Evolutionary conservation across 2,797 vertebrate species (phyloP).

Genomic region (Rhadinocentrus ornatus): DNA sequence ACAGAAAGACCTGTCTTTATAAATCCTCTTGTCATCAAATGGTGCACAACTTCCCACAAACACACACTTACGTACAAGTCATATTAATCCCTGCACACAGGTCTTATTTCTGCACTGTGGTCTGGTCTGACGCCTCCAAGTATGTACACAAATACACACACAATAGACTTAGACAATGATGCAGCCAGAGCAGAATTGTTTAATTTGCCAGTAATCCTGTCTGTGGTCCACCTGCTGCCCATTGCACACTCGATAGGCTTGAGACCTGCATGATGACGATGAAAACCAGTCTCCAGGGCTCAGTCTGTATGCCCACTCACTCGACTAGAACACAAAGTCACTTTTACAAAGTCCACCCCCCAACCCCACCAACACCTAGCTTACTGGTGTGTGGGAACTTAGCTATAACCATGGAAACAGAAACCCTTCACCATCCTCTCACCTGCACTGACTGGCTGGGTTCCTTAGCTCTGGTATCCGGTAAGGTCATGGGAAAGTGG

Average conservation of each 20-base stretch:
- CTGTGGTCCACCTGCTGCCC: constrained; percentile 31
- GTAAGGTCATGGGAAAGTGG: constrained; percentile 43
- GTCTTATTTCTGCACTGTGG: constrained; percentile 17
- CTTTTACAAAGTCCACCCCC: neutral
- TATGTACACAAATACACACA: constrained; percentile 29
- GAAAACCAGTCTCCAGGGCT: neutral
- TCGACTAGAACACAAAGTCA: constrained; percentile 20
- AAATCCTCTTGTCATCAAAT: constrained; percentile 29
- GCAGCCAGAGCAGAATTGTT: constrained; percentile 23
- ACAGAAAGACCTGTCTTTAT: constrained; percentile 9
- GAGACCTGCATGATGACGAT: neutral
- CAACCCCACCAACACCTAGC: constrained; percentile 32
- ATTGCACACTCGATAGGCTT: constrained; percentile 2
- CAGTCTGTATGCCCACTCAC: neutral
- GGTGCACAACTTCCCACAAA: neutral
- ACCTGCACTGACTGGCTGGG: constrained; percentile 36
- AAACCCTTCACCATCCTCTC: constrained; percentile 20
- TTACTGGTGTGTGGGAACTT: constrained; percentile 29
- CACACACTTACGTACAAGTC: constrained; percentile 3
- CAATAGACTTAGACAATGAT: constrained; percentile 7
- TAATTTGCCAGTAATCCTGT: constrained; percentile 51
- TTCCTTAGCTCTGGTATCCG: constrained; percentile 37
- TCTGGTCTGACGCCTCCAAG: constrained; percentile 29
- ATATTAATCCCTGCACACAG: constrained; percentile 19
- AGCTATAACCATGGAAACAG: constrained; percentile 41